Evolutionary conservation across 1,140 invertebrate genomes (phyloP).

Genomic region (Idris sp.): DNA sequence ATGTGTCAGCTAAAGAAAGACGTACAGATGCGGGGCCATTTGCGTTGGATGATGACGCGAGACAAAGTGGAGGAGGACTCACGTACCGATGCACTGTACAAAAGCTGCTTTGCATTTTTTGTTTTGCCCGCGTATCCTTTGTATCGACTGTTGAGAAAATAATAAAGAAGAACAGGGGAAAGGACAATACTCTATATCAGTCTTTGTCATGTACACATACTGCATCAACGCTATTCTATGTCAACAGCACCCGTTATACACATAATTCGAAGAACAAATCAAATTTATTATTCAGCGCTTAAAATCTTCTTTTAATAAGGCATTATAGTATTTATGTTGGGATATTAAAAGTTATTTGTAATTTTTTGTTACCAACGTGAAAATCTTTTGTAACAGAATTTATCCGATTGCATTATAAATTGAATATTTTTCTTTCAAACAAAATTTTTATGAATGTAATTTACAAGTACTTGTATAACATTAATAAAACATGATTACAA

Average conservation of each 20-base stretch:
- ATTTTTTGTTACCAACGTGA: slow-evolving; percentile 22
- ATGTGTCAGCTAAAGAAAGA: slow-evolving; percentile 40
- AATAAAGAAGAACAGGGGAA: slow-evolving; percentile 67
- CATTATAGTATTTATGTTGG: slow-evolving; percentile 25
- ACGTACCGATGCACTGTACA: slow-evolving; percentile 62
- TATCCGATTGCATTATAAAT: slow-evolving; percentile 13
- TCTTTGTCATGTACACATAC: slow-evolving; percentile 65
- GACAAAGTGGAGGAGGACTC: slow-evolving; percentile 55
- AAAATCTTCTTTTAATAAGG: slow-evolving; percentile 53
- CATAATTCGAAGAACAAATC: slow-evolving; percentile 45
- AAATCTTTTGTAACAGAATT: slow-evolving; percentile 2
- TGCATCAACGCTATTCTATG: slow-evolving; percentile 65
- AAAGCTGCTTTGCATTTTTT: slow-evolving; percentile 66
- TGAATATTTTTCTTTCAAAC: too few relatives aligned
- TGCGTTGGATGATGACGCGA: slow-evolving; percentile 28
- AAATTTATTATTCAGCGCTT: slow-evolving; percentile 53
- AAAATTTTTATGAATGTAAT: too few relatives aligned
- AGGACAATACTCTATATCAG: slow-evolving; percentile 66
- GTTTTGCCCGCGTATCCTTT: slow-evolving; percentile 65
- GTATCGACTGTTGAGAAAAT: slow-evolving; percentile 72
- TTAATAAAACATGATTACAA: too few relatives aligned
- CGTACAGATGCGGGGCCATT: slow-evolving; percentile 13
- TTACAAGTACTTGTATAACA: too few relatives aligned
- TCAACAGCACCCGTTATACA: slow-evolving; percentile 48
- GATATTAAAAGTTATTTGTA: slow-evolving; percentile 18